Conservation (phyloP, 2,113 vertebrate genomes). For the Cynoglossus semilaevis region DNA sequence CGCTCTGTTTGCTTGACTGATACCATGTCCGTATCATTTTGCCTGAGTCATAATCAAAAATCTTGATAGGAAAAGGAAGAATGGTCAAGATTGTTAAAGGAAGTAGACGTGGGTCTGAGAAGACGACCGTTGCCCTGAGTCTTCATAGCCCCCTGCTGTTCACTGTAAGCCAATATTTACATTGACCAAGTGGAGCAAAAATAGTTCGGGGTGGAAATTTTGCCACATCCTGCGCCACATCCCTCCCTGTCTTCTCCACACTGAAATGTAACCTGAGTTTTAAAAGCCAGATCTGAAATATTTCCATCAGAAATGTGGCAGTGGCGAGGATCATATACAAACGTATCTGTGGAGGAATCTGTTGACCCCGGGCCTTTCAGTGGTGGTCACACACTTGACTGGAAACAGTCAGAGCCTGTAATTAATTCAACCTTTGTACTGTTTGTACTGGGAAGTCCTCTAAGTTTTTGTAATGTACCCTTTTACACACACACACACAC, state of each 20-base stretch:
- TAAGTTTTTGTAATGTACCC: conserved; percentile 2
- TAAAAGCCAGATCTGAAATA: conserved; percentile 12
- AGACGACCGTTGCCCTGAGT: not conserved
- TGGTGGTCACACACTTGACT: conserved; percentile 9
- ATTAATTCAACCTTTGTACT: conserved; percentile 6
- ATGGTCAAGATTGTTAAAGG: conserved; percentile 10
- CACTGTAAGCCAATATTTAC: conserved; percentile 10
- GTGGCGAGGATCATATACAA: conserved; percentile 12
- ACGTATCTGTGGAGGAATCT: conserved; percentile 27
- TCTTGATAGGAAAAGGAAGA: conserved; percentile 11
- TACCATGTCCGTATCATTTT: conserved; percentile 60
- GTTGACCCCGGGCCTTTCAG: conserved; percentile 10
- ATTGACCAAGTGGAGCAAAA: not conserved
- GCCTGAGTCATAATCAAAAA: conserved; percentile 46
- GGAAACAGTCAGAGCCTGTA: conserved; percentile 18
- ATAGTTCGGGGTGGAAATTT: not conserved
- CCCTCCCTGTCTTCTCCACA: not conserved
- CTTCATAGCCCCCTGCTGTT: not conserved
- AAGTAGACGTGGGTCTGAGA: not conserved
- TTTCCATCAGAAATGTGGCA: conserved; percentile 14
- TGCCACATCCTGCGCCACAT: conserved; percentile 4
- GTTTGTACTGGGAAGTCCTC: conserved; percentile 18
- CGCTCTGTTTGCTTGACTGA: conserved; percentile 61
- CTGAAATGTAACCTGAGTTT: conserved; percentile 1
- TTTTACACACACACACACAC: not conserved